Evolutionary conservation across 2,797 vertebrate genomes (phyloP).

Genomic region (Agapornis canus): DNA sequence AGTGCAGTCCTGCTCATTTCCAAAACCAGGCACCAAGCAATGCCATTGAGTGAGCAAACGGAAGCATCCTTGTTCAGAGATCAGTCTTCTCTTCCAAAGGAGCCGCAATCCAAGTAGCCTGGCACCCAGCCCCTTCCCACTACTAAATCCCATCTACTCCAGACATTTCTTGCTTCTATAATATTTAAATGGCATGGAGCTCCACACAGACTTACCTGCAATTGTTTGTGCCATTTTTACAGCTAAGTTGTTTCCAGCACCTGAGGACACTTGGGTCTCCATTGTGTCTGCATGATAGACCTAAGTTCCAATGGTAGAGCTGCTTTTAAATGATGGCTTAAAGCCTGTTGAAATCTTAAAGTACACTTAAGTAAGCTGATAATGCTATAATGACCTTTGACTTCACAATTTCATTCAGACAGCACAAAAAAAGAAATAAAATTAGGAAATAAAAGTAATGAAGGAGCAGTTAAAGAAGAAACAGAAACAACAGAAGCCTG

Average conservation of each 20-base stretch:
- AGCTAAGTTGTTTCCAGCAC: not conserved
- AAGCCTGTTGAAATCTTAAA: not conserved
- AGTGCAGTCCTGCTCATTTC: not conserved
- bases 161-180: not conserved
- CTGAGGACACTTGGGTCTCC: not conserved
- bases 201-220: not conserved
- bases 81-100: not conserved
- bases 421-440: not conserved
- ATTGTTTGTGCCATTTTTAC: not conserved
- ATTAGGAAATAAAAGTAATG: not conserved
- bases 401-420: not conserved
- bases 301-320: rapidly evolving
- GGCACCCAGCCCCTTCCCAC: not conserved
- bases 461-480: not conserved
- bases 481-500: not conserved
- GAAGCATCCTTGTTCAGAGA: not conserved
- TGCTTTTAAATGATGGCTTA: not conserved
- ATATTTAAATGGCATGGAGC: not conserved
- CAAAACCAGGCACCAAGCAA: not conserved
- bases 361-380: not conserved
- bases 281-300: not conserved
- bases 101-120: not conserved
- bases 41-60: not conserved
- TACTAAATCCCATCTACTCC: not conserved
- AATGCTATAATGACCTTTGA: not conserved